Evolutionary conservation across 2,888 invertebrate species (phyloP).

Genomic region (Deilephila porcellus): DNA sequence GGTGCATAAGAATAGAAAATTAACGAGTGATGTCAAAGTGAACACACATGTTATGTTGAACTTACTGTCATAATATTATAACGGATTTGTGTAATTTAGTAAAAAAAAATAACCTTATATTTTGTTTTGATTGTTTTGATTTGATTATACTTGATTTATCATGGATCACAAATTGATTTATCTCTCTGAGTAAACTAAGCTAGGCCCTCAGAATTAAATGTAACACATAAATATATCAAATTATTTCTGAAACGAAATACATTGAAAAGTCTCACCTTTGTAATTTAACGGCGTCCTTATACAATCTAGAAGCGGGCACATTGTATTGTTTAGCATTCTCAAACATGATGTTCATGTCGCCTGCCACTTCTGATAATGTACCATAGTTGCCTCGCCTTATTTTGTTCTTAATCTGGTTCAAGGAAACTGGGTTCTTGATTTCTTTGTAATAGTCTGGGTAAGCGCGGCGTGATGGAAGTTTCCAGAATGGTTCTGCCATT

Average conservation of each 20-base stretch:
- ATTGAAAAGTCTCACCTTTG: slow-evolving; percentile 83
- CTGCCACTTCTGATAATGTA: slow-evolving; percentile 94
- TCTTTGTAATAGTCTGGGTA: slow-evolving; percentile 99
- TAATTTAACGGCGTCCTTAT: slow-evolving; percentile 93
- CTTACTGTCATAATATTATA: no score
- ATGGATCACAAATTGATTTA: no score
- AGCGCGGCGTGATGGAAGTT: slow-evolving; percentile 94
- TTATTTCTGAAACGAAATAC: not conserved
- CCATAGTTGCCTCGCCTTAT: slow-evolving; percentile 92
- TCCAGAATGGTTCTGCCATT: slow-evolving; percentile 97
- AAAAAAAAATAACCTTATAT: no score
- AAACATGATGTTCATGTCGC: slow-evolving; percentile 98
- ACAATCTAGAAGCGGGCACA: slow-evolving; percentile 90
- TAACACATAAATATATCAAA: not conserved
- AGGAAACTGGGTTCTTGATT: slow-evolving; percentile 97
- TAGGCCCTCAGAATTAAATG: no score
- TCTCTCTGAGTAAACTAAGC: no score
- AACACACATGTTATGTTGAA: no score
- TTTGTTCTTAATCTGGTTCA: slow-evolving; percentile 95
- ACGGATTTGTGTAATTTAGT: no score
- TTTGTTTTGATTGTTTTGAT: no score
- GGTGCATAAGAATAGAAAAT: slow-evolving; percentile 9
- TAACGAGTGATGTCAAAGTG: not conserved
- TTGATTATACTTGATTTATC: no score
- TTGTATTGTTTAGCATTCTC: slow-evolving; percentile 97